A percentile compares a stretch with the other conserved stretches of the same genome.
These are phyloP conservation scores for Dinomys branickii DNA, from an alignment of 2,113 vertebrate species.

Conservation along the genomic window DNA sequence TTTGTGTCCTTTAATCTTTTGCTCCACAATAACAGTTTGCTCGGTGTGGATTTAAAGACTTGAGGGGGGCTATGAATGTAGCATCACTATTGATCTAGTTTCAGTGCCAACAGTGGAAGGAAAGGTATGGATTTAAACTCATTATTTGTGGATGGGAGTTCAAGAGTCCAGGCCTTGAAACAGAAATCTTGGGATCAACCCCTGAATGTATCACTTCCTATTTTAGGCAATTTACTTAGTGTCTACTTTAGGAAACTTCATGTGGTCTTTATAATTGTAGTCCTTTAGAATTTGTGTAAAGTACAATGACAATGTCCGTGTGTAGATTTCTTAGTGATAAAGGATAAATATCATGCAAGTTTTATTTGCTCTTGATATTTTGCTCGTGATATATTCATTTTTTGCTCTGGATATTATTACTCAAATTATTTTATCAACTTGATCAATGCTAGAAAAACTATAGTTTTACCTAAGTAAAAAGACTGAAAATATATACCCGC, in stretches of 20 bases:
- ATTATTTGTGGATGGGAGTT: background rate
- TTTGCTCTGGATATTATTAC: background rate
- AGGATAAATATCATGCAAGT: background rate
- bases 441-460: no score
- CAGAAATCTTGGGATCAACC: background rate
- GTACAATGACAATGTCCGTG: background rate
- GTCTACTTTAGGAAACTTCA: background rate
- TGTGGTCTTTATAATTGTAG: background rate
- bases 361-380: background rate
- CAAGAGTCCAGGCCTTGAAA: background rate
- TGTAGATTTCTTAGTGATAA: background rate
- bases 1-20: conserved; percentile 18
- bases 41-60: background rate
- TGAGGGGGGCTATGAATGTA: background rate
- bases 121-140: background rate
- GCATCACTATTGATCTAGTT: background rate
- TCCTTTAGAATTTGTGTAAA: background rate
- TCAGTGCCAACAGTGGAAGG: background rate
- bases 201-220: background rate
- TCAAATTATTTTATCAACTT: background rate
- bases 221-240: no score
- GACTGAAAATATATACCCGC: background rate
- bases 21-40: background rate
- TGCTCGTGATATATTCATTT: no score
- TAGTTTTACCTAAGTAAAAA: background rate